Evolutionary conservation across 2,113 vertebrate species (phyloP).

Genomic region (Sphaerodactylus townsendi): DNA sequence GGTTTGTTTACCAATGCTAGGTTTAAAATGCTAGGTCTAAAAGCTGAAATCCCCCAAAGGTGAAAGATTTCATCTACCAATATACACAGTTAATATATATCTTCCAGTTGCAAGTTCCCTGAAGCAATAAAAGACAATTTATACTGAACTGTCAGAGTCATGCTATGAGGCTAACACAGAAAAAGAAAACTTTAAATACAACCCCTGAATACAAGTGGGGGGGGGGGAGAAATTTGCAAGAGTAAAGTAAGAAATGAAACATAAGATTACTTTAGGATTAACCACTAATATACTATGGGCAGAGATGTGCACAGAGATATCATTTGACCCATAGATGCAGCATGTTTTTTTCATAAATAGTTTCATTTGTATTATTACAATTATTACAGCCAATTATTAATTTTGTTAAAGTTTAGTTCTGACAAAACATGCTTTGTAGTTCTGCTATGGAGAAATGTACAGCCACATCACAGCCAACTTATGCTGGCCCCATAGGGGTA

Average conservation of each 20-base stretch:
- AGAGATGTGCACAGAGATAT: not conserved
- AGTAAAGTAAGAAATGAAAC: not conserved
- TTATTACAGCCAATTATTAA: too few species aligned
- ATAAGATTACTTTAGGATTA: not conserved
- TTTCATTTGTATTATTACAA: too few species aligned
- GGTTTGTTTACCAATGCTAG: constrained; percentile 25
- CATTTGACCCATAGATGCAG: too few species aligned
- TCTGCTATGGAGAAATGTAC: too few species aligned
- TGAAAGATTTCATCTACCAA: constrained; percentile 18
- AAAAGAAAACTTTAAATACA: not conserved
- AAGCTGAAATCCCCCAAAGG: constrained; percentile 13
- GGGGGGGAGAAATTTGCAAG: not conserved
- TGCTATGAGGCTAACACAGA: not conserved
- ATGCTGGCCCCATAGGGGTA: too few species aligned
- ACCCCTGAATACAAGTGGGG: not conserved
- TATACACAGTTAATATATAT: constrained; percentile 22
- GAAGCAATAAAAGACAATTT: constrained; percentile 30
- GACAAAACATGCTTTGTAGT: too few species aligned
- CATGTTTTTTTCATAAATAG: too few species aligned
- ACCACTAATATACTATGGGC: not conserved
- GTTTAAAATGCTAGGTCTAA: not conserved
- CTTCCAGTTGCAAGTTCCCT: not conserved
- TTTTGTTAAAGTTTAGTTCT: too few species aligned
- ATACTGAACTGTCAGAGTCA: not conserved
- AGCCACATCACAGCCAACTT: too few species aligned